phyloP scores from a whole-genome alignment of 2,888 invertebrate genomes.

The Argynnis bischoffii region DNA sequence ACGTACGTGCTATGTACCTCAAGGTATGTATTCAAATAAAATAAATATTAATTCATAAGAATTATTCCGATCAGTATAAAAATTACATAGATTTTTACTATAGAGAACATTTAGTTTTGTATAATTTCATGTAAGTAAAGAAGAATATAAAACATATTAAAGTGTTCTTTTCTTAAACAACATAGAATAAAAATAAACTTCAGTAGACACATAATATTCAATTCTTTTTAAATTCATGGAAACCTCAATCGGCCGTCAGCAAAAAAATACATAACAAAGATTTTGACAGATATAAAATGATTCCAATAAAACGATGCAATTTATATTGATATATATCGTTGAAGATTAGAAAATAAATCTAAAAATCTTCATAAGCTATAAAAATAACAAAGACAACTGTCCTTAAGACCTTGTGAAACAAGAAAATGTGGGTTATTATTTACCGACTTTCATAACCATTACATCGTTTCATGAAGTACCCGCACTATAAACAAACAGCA shows the following conservation, averaged over 20 bases:
- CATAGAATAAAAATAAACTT: too few relatives aligned
- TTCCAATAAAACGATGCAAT: constrained; percentile 28
- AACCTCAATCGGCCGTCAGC: not conserved
- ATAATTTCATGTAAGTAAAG: too few relatives aligned
- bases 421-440: not conserved
- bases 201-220: too few relatives aligned
- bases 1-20: too few relatives aligned
- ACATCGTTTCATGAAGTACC: constrained; percentile 25
- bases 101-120: too few relatives aligned
- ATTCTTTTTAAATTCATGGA: not conserved
- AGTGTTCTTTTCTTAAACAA: too few relatives aligned
- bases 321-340: not conserved
- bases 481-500: constrained; percentile 26
- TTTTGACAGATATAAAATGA: constrained; percentile 21
- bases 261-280: constrained; percentile 1
- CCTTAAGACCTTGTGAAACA: not conserved
- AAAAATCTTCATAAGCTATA: too few relatives aligned
- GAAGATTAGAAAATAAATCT: not conserved
- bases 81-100: too few relatives aligned
- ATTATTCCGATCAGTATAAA: too few relatives aligned
- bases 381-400: not conserved
- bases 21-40: too few relatives aligned
- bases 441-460: not conserved
- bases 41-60: too few relatives aligned
- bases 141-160: too few relatives aligned